These are phyloP conservation scores for Chrosomus eos DNA, from an alignment of 2,797 vertebrate species.

Conservation along the genomic window DNA sequence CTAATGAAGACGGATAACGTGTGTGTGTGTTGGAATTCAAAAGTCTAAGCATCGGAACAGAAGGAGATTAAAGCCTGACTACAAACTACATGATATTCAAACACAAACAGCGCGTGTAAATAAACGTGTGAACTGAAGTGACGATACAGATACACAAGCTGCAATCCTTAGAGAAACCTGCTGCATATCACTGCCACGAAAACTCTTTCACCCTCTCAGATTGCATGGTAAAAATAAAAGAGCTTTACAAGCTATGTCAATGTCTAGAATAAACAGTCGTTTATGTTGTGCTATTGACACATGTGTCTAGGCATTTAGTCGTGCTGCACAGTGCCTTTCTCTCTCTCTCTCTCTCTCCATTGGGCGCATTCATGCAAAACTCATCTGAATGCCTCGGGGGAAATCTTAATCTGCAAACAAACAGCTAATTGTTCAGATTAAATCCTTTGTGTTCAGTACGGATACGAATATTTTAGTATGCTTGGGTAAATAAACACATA, in stretches of 20 bases:
- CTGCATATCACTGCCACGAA: neutral
- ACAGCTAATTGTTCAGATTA: constrained; percentile 5
- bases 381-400: neutral
- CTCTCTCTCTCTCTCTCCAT: neutral
- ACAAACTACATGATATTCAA: neutral
- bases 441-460: neutral
- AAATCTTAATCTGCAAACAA: constrained; percentile 31
- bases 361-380: constrained; percentile 11
- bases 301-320: neutral
- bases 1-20: neutral
- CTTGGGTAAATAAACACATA: neutral
- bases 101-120: constrained; percentile 2
- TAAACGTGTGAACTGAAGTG: neutral
- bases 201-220: neutral
- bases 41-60: neutral
- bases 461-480: neutral
- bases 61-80: neutral
- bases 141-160: neutral
- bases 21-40: neutral
- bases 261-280: neutral
- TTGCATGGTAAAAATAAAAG: neutral
- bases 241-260: neutral
- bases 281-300: neutral
- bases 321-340: neutral
- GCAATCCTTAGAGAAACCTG: constrained; percentile 16